A percentile compares a stretch with the other conserved stretches of the same genome.
phyloP scores from a whole-genome alignment of 1,140 invertebrate genomes.

The silkworm (Bombyx mori) region ASM3026992v2 NC_085114.1:10697001-10697500 shows the following conservation, averaged over 20 bases:
- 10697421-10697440: conserved; percentile 76
- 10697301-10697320: conserved; percentile 81
- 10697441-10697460: conserved; percentile 76
- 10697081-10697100: conserved; percentile 86
- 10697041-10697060: conserved; percentile 82
- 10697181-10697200: conserved; percentile 74
- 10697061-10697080: conserved; percentile 83
- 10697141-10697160: conserved; percentile 84
- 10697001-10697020: conserved; percentile 81
- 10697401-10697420: conserved; percentile 4
- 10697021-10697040: conserved; percentile 77
- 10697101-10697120: conserved; percentile 79
- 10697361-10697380: too few relatives aligned
- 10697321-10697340: conserved; percentile 75
- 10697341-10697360: background rate
- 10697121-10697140: conserved; percentile 90
- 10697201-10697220: conserved; percentile 55
- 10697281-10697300: conserved; percentile 72
- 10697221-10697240: conserved; percentile 70
- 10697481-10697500: conserved; percentile 58
- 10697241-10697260: conserved; percentile 65
- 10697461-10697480: conserved; percentile 34
- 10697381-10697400: too few relatives aligned
- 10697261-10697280: conserved; percentile 24
- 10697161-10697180: conserved; percentile 81